Evolutionary conservation across 2,888 invertebrate genomes (phyloP).

Genomic region (Scaeva pyrastri): DNA sequence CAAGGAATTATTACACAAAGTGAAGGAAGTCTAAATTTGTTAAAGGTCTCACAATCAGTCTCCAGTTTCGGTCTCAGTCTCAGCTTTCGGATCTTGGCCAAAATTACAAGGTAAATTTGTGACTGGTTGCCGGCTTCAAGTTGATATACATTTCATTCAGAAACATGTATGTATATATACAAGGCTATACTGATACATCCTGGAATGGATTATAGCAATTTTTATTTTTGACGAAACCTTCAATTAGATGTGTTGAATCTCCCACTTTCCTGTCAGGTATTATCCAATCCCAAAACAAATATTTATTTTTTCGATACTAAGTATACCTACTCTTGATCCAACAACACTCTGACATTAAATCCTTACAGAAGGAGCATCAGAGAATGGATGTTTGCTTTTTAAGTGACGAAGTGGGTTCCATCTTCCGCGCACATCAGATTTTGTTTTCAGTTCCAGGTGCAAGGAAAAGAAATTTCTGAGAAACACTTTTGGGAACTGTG

Average conservation of each 20-base stretch:
- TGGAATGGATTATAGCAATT: conserved; percentile 67
- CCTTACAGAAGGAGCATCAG: neutral
- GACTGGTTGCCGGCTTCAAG: conserved; percentile 1
- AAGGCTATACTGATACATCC: neutral
- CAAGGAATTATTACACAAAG: neutral
- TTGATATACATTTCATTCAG: neutral
- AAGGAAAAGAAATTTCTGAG: conserved; percentile 46
- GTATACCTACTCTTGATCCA: conserved; percentile 40
- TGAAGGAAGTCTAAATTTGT: conserved; percentile 7
- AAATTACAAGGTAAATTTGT: conserved; percentile 61
- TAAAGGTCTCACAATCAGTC: neutral
- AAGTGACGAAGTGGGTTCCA: conserved; percentile 47
- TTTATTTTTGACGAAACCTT: conserved; percentile 60
- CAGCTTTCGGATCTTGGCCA: conserved; percentile 1
- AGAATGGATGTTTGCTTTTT: conserved; percentile 38
- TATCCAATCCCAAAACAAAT: conserved; percentile 72
- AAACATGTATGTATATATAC: neutral
- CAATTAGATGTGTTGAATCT: conserved; percentile 76
- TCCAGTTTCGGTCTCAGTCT: neutral
- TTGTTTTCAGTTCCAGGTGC: conserved; percentile 58
- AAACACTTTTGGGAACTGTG: conserved; percentile 73
- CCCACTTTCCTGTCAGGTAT: conserved; percentile 67
- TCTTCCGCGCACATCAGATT: neutral
- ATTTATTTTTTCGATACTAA: conserved; percentile 69
- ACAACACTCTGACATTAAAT: neutral